Percentiles rank a stretch among this genome's conserved stretches.
Conservation (phyloP, 1,140 invertebrate genomes). For the Drosophila kanapiae region DNA sequence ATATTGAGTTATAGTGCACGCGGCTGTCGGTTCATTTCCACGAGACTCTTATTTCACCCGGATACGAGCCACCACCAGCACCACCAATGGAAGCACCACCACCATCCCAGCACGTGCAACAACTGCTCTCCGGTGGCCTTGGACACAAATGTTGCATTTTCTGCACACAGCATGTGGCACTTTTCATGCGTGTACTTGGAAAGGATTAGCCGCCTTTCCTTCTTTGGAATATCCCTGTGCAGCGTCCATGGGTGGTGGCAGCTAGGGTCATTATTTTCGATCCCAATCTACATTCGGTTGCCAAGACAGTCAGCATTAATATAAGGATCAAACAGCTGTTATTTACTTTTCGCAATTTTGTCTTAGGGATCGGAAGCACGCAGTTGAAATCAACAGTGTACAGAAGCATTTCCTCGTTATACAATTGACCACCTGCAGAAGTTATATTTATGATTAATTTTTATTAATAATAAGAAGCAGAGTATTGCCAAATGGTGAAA, state of each 20-base stretch:
- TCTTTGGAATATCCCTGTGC: slow-evolving; percentile 21
- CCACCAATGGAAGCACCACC: slow-evolving; percentile 16
- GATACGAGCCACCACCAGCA: slow-evolving; percentile 23
- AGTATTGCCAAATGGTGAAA: neutral
- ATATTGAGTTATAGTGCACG: slow-evolving; percentile 62
- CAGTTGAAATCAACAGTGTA: neutral
- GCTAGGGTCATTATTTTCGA: slow-evolving; percentile 35
- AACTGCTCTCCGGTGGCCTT: slow-evolving; percentile 67
- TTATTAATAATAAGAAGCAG: neutral
- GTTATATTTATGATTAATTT: neutral
- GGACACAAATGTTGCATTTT: slow-evolving; percentile 82
- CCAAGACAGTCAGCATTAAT: slow-evolving; percentile 30
- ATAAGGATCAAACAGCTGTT: slow-evolving; percentile 54
- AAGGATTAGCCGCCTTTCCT: slow-evolving; percentile 63
- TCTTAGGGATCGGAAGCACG: neutral
- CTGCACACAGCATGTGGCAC: slow-evolving; percentile 71
- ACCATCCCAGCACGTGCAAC: slow-evolving; percentile 33
- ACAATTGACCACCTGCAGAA: neutral
- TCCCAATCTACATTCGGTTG: slow-evolving; percentile 41
- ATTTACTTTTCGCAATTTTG: slow-evolving; percentile 1
- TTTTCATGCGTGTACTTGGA: slow-evolving; percentile 65
- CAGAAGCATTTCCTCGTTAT: neutral
- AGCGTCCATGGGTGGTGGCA: slow-evolving; percentile 31
- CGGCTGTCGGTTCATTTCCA: slow-evolving; percentile 46
- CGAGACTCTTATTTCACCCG: slow-evolving; percentile 49